phyloP scores from a whole-genome alignment of 2,888 invertebrate species.

The Cantharis rufa region DNA sequence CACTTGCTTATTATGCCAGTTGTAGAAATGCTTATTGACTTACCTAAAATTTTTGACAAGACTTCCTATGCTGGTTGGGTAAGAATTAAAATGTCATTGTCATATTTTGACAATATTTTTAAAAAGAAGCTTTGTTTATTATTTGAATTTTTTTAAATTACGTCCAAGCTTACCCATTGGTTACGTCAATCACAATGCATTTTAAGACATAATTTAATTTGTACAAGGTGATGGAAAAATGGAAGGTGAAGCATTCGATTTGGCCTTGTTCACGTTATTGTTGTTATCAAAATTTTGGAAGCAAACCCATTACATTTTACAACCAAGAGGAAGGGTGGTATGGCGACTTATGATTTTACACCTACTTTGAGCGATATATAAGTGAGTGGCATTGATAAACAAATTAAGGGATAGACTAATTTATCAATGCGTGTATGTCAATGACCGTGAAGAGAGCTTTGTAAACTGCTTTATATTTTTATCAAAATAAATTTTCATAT shows the following conservation, averaged over 20 bases:
- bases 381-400: background rate
- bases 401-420: background rate
- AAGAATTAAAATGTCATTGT: slow-evolving; percentile 4
- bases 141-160: background rate
- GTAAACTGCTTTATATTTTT: background rate
- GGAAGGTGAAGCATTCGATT: background rate
- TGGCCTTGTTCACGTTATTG: background rate
- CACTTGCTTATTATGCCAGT: slow-evolving; percentile 34
- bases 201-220: background rate
- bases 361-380: background rate
- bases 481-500: background rate
- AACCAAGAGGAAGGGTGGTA: background rate
- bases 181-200: background rate
- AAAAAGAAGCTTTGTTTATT: background rate
- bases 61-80: background rate
- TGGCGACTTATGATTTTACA: background rate
- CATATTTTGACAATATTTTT: background rate
- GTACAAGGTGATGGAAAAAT: background rate
- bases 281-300: background rate
- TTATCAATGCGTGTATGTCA: slow-evolving; percentile 6
- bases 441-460: slow-evolving; percentile 7
- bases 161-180: background rate
- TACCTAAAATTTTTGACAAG: slow-evolving; percentile 12
- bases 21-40: slow-evolving; percentile 21
- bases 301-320: background rate